These are phyloP conservation scores for Caloenas nicobarica DNA, from an alignment of 2,113 vertebrate genomes.

Conservation along the genomic window DNA sequence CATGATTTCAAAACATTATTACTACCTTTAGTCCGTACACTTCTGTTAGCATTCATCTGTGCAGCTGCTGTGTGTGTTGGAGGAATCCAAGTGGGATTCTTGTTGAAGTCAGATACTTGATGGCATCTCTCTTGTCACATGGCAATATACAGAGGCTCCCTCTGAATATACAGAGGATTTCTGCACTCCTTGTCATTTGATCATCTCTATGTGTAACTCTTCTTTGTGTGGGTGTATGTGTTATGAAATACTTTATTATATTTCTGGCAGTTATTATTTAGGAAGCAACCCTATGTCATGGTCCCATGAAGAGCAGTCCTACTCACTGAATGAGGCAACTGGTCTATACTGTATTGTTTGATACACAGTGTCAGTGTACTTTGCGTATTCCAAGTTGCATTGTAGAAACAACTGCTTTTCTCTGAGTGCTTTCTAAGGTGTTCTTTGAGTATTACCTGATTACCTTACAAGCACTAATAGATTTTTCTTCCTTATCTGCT, in stretches of 20 bases:
- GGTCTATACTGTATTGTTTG: neutral
- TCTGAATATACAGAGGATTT: neutral
- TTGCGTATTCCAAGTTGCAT: neutral
- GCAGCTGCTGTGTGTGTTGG: neutral
- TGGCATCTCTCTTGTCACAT: neutral
- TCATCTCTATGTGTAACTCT: neutral
- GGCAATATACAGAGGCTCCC: neutral
- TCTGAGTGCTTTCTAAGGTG: neutral
- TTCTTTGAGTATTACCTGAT: neutral
- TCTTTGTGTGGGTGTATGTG: neutral
- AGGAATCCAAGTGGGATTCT: neutral
- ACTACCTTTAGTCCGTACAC: neutral
- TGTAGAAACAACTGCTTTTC: neutral
- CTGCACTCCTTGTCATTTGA: neutral
- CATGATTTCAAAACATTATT: neutral
- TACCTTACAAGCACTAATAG: neutral
- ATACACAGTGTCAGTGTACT: neutral
- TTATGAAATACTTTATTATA: neutral
- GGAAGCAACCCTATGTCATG: neutral
- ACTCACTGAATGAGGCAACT: neutral
- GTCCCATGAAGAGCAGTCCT: neutral
- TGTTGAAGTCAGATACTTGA: neutral
- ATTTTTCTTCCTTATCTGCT: neutral
- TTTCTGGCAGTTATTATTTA: neutral
- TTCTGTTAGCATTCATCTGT: neutral